phyloP scores from a whole-genome alignment of 2,797 vertebrate species.

The Limnodromus scolopaceus region DNA sequence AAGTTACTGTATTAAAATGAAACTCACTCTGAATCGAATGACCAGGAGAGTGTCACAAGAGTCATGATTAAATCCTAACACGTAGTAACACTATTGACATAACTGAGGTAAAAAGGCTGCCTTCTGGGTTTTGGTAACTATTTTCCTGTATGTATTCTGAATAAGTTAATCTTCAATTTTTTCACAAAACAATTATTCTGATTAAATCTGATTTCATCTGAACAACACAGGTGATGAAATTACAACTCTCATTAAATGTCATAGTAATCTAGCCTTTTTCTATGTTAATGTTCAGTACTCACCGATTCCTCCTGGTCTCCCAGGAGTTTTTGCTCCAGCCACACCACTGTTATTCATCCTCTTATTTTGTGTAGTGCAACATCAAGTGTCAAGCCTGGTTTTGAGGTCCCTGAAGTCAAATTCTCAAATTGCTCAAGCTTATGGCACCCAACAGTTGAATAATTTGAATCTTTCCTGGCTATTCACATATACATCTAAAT shows the following conservation, averaged over 20 bases:
- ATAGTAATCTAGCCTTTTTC: neutral
- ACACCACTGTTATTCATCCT: neutral
- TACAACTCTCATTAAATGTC: neutral
- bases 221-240: neutral
- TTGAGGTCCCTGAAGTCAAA: neutral
- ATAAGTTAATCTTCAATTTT: neutral
- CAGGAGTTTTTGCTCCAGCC: neutral
- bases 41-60: neutral
- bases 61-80: neutral
- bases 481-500: neutral
- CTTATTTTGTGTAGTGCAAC: neutral
- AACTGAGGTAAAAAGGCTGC: neutral
- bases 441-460: neutral
- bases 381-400: neutral
- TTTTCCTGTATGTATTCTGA: neutral
- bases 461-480: neutral
- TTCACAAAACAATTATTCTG: neutral
- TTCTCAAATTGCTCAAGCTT: neutral
- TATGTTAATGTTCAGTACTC: neutral
- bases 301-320: neutral
- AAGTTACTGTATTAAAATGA: neutral
- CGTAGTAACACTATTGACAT: fast-evolving
- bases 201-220: neutral
- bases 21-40: neutral
- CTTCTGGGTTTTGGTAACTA: neutral